These are phyloP conservation scores for Phyllopteryx taeniolatus DNA, from an alignment of 2,113 vertebrate species.

Conservation along the genomic window DNA sequence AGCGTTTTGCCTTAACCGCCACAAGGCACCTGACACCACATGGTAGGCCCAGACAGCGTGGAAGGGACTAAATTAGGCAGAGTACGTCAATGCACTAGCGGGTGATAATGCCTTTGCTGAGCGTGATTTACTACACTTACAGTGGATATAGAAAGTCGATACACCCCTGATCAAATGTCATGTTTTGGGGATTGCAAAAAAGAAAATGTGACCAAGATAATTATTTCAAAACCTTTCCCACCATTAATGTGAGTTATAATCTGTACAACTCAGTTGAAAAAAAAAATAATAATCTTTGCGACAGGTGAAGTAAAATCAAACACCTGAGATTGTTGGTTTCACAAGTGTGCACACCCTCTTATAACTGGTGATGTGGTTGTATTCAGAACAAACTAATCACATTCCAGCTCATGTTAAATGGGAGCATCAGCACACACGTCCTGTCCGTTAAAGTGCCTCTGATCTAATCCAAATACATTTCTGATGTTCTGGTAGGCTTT, in stretches of 20 bases:
- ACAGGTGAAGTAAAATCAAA: background rate
- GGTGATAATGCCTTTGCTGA: conserved; percentile 20
- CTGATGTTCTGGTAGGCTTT: background rate
- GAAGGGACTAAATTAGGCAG: conserved; percentile 41
- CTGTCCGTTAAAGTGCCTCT: background rate
- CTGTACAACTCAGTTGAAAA: background rate
- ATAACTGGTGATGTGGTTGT: background rate
- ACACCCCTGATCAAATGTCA: background rate
- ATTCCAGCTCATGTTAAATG: background rate
- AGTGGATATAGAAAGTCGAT: background rate
- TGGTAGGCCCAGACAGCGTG: conserved; percentile 64
- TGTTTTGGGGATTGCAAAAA: background rate
- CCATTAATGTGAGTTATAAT: background rate
- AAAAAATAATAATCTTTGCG: background rate
- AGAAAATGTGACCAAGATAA: no score
- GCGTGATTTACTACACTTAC: conserved; percentile 8
- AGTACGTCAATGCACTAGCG: conserved; percentile 9
- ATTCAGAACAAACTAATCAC: no score
- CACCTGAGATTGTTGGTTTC: no score
- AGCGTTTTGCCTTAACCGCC: conserved; percentile 71
- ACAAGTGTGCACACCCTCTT: background rate
- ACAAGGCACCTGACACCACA: conserved; percentile 80
- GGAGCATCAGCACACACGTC: background rate
- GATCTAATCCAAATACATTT: background rate
- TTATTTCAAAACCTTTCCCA: background rate